These are phyloP conservation scores for Dreissena rostriformis DNA, from an alignment of 1,140 invertebrate species.

Conservation along the genomic window DNA sequence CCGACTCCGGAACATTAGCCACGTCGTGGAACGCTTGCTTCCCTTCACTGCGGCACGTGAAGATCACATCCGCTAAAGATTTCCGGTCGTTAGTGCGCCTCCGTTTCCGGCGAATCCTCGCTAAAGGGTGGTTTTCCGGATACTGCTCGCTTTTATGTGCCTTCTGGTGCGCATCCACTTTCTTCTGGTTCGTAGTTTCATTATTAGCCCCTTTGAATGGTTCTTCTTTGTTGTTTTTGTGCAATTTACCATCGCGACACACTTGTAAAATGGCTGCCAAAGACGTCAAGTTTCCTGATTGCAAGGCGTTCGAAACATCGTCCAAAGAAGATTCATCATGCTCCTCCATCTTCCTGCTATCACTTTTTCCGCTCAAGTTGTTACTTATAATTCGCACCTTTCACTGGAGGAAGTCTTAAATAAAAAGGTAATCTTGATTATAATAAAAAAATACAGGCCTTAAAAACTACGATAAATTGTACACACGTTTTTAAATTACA, in stretches of 20 bases:
- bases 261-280: background rate
- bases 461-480: too few species aligned
- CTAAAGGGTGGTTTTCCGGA: background rate
- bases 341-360: too few species aligned
- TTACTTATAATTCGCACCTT: too few species aligned
- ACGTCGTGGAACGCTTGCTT: background rate
- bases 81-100: background rate
- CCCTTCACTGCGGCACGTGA: background rate
- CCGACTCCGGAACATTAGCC: background rate
- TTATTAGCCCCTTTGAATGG: background rate
- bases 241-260: background rate
- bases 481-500: too few species aligned
- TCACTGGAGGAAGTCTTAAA: too few species aligned
- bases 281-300: background rate
- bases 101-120: background rate
- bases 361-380: too few species aligned
- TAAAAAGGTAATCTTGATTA: too few species aligned
- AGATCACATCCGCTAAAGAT: background rate
- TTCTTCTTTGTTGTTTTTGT: background rate
- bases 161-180: background rate
- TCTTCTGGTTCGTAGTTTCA: background rate
- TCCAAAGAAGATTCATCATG: background rate
- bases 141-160: background rate
- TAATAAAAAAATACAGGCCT: too few species aligned
- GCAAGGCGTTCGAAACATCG: background rate